These are phyloP conservation scores for Anadara kagoshimensis DNA, from an alignment of 1,140 invertebrate species.

Conservation along the genomic window DNA sequence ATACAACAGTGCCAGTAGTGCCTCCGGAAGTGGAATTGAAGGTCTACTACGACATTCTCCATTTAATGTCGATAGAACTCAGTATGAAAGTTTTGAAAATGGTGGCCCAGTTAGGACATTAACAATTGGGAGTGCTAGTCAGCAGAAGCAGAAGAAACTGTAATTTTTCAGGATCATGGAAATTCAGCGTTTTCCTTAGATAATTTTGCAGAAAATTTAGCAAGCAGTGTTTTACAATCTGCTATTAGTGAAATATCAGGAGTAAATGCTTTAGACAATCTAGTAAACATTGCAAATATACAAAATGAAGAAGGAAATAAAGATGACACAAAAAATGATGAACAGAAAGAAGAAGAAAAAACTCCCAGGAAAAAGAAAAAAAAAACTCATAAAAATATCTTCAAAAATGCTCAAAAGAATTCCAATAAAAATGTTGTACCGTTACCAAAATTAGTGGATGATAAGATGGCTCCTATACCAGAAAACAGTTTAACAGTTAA, in stretches of 20 bases:
- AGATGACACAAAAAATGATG: neutral
- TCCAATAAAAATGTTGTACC: too few relatives aligned
- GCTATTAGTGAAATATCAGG: constrained; percentile 31
- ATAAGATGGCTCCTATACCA: too few relatives aligned
- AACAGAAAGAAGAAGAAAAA: too few relatives aligned
- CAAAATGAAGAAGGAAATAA: neutral
- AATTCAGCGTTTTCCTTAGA: neutral
- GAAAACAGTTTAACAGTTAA: too few relatives aligned
- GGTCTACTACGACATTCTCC: too few relatives aligned
- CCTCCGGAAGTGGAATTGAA: neutral
- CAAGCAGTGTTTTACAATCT: constrained; percentile 37
- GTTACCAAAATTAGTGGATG: too few relatives aligned
- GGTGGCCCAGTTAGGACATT: too few relatives aligned
- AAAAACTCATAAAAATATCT: too few relatives aligned
- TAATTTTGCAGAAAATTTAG: constrained; percentile 40
- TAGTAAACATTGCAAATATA: neutral
- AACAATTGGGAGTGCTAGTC: neutral
- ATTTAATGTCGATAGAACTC: too few relatives aligned
- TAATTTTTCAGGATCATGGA: constrained; percentile 2
- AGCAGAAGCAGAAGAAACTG: constrained; percentile 12
- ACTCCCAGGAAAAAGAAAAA: too few relatives aligned
- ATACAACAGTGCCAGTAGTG: neutral
- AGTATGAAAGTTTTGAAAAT: too few relatives aligned
- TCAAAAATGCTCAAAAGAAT: too few relatives aligned
- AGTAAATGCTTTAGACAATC: constrained; percentile 10